Evolutionary conservation across 37 sponge, comb jelly and placozoan genomes (phyloP).

Genomic region (Cliona cf. orientalis): DNA sequence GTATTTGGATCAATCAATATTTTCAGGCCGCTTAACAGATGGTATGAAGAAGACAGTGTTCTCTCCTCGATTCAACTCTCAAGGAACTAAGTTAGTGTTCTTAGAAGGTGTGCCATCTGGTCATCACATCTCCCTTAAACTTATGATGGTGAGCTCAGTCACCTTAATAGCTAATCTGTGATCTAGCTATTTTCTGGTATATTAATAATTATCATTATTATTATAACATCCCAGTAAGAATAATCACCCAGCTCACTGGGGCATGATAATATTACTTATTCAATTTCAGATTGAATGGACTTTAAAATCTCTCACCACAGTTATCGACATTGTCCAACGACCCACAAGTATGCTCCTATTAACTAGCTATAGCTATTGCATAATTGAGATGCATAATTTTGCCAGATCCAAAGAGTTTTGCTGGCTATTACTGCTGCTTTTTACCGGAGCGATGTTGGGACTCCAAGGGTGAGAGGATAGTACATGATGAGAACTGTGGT

Average conservation of each 20-base stretch:
- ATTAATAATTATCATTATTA: too few relatives aligned
- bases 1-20: too few relatives aligned
- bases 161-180: too few relatives aligned
- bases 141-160: conserved; percentile 66
- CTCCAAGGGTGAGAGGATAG: conserved; percentile 20
- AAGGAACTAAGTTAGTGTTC: conserved; percentile 68
- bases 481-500: conserved; percentile 44
- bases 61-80: conserved; percentile 62
- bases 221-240: too few relatives aligned
- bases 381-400: too few relatives aligned
- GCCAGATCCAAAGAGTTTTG: conserved; percentile 40
- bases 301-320: conserved; percentile 22
- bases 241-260: too few relatives aligned
- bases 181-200: too few relatives aligned
- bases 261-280: too few relatives aligned
- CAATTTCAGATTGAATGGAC: conserved; percentile 50
- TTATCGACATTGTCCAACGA: conserved; percentile 37
- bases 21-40: conserved; percentile 56
- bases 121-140: conserved; percentile 65
- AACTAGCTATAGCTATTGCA: background rate
- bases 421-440: conserved; percentile 63
- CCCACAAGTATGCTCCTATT: conserved; percentile 17
- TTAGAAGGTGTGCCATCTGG: conserved; percentile 38
- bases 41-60: conserved; percentile 28
- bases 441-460: conserved; percentile 78